phyloP scores from a whole-genome alignment of 2,797 vertebrate genomes.

The Discoglossus pictus region DNA sequence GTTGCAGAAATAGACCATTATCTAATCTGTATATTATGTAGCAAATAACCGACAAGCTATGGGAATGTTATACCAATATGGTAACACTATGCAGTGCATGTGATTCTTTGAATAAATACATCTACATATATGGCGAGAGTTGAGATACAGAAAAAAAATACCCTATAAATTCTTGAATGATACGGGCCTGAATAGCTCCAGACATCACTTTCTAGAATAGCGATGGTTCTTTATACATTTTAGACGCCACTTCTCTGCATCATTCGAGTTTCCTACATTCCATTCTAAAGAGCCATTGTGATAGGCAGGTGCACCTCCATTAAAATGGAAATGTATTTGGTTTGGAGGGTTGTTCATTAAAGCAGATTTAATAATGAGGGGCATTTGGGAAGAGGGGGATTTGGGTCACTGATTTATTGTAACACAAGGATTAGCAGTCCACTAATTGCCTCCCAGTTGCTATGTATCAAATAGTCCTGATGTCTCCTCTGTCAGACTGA shows the following conservation, averaged over 20 bases:
- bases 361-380: conserved; percentile 60
- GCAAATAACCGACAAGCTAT: no score
- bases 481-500: conserved; percentile 28
- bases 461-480: conserved; percentile 44
- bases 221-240: conserved; percentile 4
- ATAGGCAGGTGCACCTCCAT: conserved; percentile 58
- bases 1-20: no score
- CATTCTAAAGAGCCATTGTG: conserved; percentile 17
- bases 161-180: no score
- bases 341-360: conserved; percentile 61
- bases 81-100: no score
- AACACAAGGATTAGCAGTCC: conserved; percentile 52
- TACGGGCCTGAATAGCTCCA: no score
- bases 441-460: conserved; percentile 62
- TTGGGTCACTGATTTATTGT: conserved; percentile 62
- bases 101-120: no score
- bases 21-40: no score
- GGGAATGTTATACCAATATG: no score
- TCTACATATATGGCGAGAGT: no score
- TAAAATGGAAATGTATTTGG: conserved; percentile 42
- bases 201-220: neutral
- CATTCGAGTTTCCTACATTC: conserved; percentile 36
- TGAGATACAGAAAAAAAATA: no score
- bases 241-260: conserved; percentile 3
- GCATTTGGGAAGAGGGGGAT: conserved; percentile 54